Evolutionary conservation across 2,797 vertebrate genomes (phyloP).

Genomic region (Sparus aurata): DNA sequence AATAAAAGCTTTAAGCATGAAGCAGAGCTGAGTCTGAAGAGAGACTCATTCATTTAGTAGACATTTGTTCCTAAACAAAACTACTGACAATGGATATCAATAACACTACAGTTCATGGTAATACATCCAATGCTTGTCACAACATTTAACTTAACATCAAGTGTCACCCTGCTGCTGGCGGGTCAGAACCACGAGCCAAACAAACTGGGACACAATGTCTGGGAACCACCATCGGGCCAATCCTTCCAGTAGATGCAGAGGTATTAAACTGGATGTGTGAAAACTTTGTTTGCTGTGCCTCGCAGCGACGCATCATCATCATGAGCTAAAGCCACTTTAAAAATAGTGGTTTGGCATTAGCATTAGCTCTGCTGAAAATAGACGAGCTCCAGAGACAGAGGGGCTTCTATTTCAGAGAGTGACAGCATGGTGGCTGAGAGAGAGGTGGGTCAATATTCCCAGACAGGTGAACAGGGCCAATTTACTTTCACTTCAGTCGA

Average conservation of each 20-base stretch:
- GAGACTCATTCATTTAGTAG: background rate
- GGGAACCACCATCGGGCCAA: background rate
- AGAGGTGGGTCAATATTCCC: slow-evolving; percentile 49
- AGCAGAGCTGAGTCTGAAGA: background rate
- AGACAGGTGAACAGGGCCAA: slow-evolving; percentile 21
- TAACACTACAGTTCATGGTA: background rate
- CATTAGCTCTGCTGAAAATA: slow-evolving; percentile 61
- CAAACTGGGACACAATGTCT: background rate
- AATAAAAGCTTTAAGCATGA: background rate
- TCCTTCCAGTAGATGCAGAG: background rate
- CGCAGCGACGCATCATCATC: slow-evolving; percentile 40
- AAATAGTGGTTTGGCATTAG: slow-evolving; percentile 65
- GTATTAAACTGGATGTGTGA: background rate
- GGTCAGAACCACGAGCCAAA: background rate
- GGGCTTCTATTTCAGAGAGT: slow-evolving; percentile 68
- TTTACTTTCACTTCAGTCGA: slow-evolving; percentile 8
- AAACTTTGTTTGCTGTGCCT: slow-evolving; percentile 3
- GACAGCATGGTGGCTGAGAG: slow-evolving; percentile 52
- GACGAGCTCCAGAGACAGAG: slow-evolving; percentile 48
- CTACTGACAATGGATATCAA: background rate
- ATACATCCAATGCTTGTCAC: background rate
- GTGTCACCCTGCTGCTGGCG: background rate
- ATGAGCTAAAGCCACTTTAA: slow-evolving; percentile 50
- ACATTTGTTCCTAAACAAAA: background rate
- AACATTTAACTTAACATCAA: background rate